phyloP scores from a whole-genome alignment of 37 sponge, comb jelly and placozoan genomes.

The Hormiphora californensis region DNA sequence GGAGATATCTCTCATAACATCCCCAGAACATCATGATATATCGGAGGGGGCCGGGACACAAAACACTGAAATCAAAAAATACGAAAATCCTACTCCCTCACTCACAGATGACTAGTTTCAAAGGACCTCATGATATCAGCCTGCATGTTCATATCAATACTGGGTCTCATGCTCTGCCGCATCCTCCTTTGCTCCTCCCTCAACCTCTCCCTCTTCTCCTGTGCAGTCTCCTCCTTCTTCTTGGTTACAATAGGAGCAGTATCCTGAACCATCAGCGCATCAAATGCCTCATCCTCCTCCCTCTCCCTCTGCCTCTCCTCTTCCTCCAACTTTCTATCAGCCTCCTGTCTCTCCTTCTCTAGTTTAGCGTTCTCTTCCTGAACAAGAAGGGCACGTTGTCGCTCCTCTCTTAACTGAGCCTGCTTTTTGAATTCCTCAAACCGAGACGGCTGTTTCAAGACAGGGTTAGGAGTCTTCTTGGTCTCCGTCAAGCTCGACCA shows the following conservation, averaged over 20 bases:
- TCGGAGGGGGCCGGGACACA: too few relatives aligned
- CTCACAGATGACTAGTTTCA: conserved; percentile 46
- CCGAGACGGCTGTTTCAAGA: neutral
- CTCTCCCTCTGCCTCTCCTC: conserved; percentile 38
- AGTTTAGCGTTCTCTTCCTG: conserved; percentile 16
- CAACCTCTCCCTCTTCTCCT: neutral
- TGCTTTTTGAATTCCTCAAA: conserved; percentile 48
- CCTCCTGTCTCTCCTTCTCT: conserved; percentile 37
- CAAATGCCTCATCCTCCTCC: conserved; percentile 33
- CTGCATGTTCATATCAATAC: conserved; percentile 52
- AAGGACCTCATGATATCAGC: conserved; percentile 48
- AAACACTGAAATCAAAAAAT: too few relatives aligned
- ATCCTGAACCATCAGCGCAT: neutral
- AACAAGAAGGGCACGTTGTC: neutral
- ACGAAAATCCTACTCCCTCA: too few relatives aligned
- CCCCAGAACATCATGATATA: too few relatives aligned
- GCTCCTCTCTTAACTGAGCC: conserved; percentile 11
- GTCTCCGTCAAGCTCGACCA: conserved; percentile 14
- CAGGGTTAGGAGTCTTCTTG: neutral
- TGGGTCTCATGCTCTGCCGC: conserved; percentile 35
- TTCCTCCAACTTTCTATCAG: conserved; percentile 37
- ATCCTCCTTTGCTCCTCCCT: conserved; percentile 32
- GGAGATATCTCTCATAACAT: too few relatives aligned
- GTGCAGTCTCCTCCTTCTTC: conserved; percentile 15
- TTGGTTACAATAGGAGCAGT: neutral